A percentile compares a stretch with the other conserved stretches of the same genome.
phyloP scores from a whole-genome alignment of 37 sponge, comb jelly and placozoan species.

The Oscarella lobularis region DNA sequence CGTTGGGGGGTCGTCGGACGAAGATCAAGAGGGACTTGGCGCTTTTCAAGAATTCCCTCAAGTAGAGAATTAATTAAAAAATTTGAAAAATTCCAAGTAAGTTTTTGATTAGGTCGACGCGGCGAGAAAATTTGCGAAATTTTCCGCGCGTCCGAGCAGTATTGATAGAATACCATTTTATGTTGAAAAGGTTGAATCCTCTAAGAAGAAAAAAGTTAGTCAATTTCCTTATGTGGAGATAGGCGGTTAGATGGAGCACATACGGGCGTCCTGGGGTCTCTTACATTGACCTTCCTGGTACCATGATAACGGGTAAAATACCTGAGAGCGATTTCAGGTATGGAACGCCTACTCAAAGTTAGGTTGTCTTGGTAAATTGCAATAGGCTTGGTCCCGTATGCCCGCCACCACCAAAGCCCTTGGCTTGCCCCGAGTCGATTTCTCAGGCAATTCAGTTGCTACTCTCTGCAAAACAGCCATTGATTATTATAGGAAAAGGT shows the following conservation, averaged over 20 bases:
- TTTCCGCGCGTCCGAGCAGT: conserved; percentile 54
- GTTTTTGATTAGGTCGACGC: conserved; percentile 13
- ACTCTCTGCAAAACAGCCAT: not conserved
- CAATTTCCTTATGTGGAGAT: conserved; percentile 1
- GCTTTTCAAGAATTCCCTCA: conserved; percentile 86
- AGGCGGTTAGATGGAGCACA: conserved; percentile 41
- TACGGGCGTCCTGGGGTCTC: conserved; percentile 78
- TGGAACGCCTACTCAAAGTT: not conserved
- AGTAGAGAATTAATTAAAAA: conserved; percentile 18
- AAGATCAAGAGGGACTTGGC: conserved; percentile 70
- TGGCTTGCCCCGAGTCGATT: not conserved
- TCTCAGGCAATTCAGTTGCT: not conserved
- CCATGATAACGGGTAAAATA: conserved; percentile 35
- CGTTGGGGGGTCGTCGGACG: conserved; percentile 70
- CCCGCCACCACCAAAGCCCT: not conserved
- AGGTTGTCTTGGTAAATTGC: not conserved
- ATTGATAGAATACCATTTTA: conserved; percentile 62
- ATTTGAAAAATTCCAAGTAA: not conserved
- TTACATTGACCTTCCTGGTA: conserved; percentile 78
- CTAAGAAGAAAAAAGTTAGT: not conserved
- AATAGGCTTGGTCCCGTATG: not conserved
- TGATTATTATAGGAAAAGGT: not conserved
- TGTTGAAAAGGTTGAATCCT: conserved; percentile 54
- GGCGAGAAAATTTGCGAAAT: conserved; percentile 34
- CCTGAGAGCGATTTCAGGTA: conserved; percentile 18